phyloP scores from a whole-genome alignment of 2,113 vertebrate genomes.

The Ceyx melanurus region DNA sequence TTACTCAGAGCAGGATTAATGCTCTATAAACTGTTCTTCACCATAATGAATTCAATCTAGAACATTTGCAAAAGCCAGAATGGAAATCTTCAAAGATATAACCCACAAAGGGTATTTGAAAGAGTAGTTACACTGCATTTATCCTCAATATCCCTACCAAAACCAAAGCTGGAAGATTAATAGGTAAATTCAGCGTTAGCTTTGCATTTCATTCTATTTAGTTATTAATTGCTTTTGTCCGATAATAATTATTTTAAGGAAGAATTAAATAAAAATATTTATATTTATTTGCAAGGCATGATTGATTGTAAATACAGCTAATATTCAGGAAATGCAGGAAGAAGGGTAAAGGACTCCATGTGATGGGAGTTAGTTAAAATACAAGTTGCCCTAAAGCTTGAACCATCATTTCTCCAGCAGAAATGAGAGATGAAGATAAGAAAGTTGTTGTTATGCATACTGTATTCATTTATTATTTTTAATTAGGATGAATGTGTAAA shows the following conservation, averaged over 20 bases:
- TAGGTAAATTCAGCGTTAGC: not conserved
- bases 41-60: not conserved
- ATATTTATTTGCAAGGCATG: not conserved
- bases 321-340: not conserved
- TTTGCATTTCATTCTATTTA: not conserved
- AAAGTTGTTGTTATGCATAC: not conserved
- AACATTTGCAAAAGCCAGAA: not conserved
- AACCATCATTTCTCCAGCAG: slow-evolving; percentile 6
- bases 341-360: not conserved
- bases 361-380: not conserved
- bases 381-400: not conserved
- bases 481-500: slow-evolving; percentile 8
- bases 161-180: not conserved
- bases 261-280: not conserved
- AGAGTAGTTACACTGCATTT: not conserved
- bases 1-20: not conserved
- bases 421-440: not conserved
- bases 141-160: not conserved
- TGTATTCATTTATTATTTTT: slow-evolving; percentile 42
- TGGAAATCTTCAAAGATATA: not conserved
- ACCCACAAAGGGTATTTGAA: not conserved
- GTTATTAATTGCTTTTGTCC: not conserved
- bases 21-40: not conserved
- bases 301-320: not conserved
- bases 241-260: not conserved